Percentiles rank a stretch among this genome's conserved stretches.
These are phyloP conservation scores for Hippocampus mohnikei DNA, from an alignment of 2,113 vertebrate species.

Conservation along the genomic window DNA sequence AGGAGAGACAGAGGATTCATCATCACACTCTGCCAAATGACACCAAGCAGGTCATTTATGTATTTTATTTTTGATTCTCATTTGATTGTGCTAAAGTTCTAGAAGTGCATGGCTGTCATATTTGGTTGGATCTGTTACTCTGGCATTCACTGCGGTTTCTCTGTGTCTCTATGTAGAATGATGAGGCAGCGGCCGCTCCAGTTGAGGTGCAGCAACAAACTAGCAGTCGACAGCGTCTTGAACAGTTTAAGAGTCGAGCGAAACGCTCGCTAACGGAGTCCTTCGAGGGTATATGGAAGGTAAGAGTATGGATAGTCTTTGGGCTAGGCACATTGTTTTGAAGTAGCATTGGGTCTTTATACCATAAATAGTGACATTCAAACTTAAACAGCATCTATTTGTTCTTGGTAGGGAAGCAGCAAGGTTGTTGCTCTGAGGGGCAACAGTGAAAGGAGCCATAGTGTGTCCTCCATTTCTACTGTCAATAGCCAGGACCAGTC, in stretches of 20 bases:
- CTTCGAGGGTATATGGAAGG: constrained; percentile 86
- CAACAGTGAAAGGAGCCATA: constrained; percentile 69
- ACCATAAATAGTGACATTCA: not conserved
- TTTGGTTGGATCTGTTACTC: not conserved
- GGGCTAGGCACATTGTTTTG: not conserved
- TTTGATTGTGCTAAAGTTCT: not conserved
- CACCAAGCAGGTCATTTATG: constrained; percentile 75
- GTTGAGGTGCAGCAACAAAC: constrained; percentile 76
- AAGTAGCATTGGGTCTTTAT: not conserved
- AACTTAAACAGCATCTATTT: constrained; percentile 5
- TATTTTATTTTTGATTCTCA: constrained; percentile 2
- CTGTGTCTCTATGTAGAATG: constrained; percentile 29
- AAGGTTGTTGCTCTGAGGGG: constrained; percentile 77
- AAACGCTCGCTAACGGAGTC: constrained; percentile 92
- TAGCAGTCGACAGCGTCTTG: constrained; percentile 81
- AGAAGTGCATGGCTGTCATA: not conserved
- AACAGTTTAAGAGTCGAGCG: constrained; percentile 86
- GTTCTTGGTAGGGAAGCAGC: constrained; percentile 76
- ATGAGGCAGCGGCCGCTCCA: constrained; percentile 32
- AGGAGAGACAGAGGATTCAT: constrained; percentile 87
- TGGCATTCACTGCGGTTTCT: not conserved
- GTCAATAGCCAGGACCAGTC: constrained; percentile 60
- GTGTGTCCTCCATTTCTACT: constrained; percentile 61
- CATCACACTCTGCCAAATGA: constrained; percentile 75
- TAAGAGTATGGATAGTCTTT: constrained; percentile 17